These are phyloP conservation scores for Hyla sarda DNA, from an alignment of 2,113 vertebrate species.

Conservation along the genomic window DNA sequence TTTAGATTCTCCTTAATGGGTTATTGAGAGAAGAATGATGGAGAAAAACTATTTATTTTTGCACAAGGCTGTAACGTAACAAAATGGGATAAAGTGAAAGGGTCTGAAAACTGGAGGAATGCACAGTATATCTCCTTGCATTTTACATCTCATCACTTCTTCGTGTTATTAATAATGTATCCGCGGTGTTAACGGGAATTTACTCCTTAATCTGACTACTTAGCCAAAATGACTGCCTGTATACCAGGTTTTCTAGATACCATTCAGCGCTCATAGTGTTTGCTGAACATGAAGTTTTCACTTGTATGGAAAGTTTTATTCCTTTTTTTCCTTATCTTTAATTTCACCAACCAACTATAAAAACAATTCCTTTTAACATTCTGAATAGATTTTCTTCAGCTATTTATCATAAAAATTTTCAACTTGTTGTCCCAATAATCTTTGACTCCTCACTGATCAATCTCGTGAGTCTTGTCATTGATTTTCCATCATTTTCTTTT, in stretches of 20 bases:
- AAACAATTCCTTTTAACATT: background rate
- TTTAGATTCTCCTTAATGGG: too few species aligned
- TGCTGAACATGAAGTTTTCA: background rate
- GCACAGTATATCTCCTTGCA: background rate
- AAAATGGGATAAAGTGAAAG: too few species aligned
- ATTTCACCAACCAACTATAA: background rate
- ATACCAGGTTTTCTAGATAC: background rate
- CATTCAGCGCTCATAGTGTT: background rate
- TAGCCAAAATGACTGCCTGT: background rate
- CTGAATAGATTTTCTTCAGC: background rate
- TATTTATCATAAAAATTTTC: background rate
- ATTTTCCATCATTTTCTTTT: background rate
- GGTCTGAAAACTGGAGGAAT: too few species aligned
- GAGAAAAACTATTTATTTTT: too few species aligned
- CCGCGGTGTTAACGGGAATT: background rate
- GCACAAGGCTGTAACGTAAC: too few species aligned
- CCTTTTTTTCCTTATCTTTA: background rate
- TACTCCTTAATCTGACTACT: background rate
- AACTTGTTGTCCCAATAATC: background rate
- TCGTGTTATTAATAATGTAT: background rate
- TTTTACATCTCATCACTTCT: background rate
- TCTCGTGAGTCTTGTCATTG: background rate
- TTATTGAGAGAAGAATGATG: too few species aligned
- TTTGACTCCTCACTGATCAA: conserved; percentile 5
- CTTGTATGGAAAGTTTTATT: background rate